Conservation (phyloP, 2,797 vertebrate species). For the Sphenopsis melanotis region DNA sequence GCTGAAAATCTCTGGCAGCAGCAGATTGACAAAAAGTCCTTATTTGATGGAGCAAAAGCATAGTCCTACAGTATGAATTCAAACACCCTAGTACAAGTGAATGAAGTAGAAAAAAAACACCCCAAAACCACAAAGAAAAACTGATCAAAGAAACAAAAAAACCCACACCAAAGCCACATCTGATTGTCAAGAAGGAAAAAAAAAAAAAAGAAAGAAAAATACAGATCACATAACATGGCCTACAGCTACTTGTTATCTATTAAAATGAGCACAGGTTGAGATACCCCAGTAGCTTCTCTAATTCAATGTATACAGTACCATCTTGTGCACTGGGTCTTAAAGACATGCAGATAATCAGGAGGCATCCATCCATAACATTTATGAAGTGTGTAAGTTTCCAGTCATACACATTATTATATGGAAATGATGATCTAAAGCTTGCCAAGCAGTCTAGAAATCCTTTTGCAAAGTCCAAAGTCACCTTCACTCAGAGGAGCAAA, state of each 20-base stretch:
- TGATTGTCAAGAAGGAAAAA: not conserved
- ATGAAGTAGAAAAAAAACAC: not conserved
- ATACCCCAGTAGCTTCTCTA: not conserved
- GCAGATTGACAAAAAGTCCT: not conserved
- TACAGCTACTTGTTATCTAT: not conserved
- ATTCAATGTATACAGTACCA: not conserved
- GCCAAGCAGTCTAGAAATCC: not conserved
- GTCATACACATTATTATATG: not conserved
- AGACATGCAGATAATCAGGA: not conserved
- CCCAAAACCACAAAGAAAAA: not conserved
- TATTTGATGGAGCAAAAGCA: not conserved
- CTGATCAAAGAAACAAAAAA: not conserved
- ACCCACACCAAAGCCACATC: not conserved
- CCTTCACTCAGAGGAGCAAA: not conserved
- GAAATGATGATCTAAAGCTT: not conserved
- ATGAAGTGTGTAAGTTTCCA: not conserved
- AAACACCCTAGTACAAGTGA: not conserved
- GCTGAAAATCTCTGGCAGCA: not conserved
- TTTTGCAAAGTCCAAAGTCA: not conserved
- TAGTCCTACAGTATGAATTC: not conserved
- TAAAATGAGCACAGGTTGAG: not conserved
- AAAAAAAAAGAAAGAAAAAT: not conserved
- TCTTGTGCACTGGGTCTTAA: not conserved
- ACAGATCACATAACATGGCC: not conserved
- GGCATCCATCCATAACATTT: not conserved